A percentile compares a stretch with the other conserved stretches of the same genome.
Evolutionary conservation across 2,113 vertebrate species (phyloP).

Genomic region (Orthonyx spaldingii): DNA sequence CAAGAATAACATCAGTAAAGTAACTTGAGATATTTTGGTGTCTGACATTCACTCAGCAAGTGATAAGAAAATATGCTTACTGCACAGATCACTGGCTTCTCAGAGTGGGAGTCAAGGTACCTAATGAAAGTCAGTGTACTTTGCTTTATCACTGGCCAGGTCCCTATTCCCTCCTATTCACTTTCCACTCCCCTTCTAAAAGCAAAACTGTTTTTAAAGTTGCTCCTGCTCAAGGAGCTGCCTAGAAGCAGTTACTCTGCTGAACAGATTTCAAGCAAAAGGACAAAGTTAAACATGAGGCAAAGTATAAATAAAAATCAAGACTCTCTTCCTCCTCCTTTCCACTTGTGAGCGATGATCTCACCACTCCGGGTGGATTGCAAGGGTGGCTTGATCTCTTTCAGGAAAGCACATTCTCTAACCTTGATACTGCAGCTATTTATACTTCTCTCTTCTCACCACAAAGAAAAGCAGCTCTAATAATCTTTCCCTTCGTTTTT

Average conservation of each 20-base stretch:
- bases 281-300: constrained; percentile 59
- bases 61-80: constrained; percentile 46
- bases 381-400: constrained; percentile 57
- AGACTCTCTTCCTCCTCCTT: constrained; percentile 56
- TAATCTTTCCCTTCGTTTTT: neutral
- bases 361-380: constrained; percentile 46
- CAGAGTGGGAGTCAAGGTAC: constrained; percentile 23
- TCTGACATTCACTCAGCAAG: constrained; percentile 43
- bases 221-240: neutral
- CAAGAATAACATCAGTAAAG: constrained; percentile 44
- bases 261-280: constrained; percentile 51
- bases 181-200: neutral
- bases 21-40: constrained; percentile 55
- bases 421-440: constrained; percentile 57
- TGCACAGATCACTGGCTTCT: neutral
- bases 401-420: constrained; percentile 60
- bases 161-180: neutral
- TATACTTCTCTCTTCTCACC: constrained; percentile 6
- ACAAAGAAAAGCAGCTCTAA: constrained; percentile 25
- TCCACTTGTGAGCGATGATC: constrained; percentile 46
- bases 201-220: neutral
- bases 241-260: neutral
- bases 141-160: neutral
- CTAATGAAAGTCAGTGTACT: neutral
- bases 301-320: constrained; percentile 63